Base-by-base conservation (phyloP, 92 coral and sea anemone genomes). In the Plumapathes pennacea region DNA sequence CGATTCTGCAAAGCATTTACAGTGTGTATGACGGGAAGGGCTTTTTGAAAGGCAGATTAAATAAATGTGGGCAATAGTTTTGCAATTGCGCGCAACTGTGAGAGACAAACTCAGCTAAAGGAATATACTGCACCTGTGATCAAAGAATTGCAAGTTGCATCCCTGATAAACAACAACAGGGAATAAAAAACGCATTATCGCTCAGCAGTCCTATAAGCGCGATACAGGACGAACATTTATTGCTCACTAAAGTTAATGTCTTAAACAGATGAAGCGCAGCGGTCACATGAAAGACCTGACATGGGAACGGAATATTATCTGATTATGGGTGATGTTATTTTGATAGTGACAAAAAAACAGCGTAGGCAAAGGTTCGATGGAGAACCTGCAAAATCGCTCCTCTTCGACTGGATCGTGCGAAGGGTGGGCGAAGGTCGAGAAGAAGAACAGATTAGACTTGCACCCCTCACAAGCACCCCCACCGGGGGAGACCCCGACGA, bases 311-410 rank as follows among this genome's bases (percentile, higher is more conserved):
- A 72, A 67, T 71, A 76, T 83, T 68, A 77, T 88, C 96, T 75
- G 84, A 88, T 88, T 88, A 88, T 74, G 72, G 74, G 33, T 43
- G 30, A 32, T 88, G 90, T 88, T 88, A 76, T 78, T 88, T 88
- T 83, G 71, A 74, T 83, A 74, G 89, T 80, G n/a, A n/a, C n/a
- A n/a, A n/a, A n/a, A n/a, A n/a, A n/a, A n/a, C n/a, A n/a, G n/a
- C 74, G 81, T 75, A 54, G 47, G 51, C 54, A 82, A 77, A 76
- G 46, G 72, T 38, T 71, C 46, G 69, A 57, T 50, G 15, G 67
- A 73, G 78, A 71, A 67, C 56, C 71, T 39, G 59, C 15, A 57
- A 43, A 46, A 39, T 44, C 53, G 65, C 33, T 18, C 8, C 18
- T 15, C 51, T 64, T 36, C 49, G 60, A n/a, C n/a, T n/a, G n/a